Evolutionary conservation across 2,888 invertebrate genomes (phyloP), one percentile per base, ranked within the genome.

Genomic region (Calameuta filiformis): DNA sequence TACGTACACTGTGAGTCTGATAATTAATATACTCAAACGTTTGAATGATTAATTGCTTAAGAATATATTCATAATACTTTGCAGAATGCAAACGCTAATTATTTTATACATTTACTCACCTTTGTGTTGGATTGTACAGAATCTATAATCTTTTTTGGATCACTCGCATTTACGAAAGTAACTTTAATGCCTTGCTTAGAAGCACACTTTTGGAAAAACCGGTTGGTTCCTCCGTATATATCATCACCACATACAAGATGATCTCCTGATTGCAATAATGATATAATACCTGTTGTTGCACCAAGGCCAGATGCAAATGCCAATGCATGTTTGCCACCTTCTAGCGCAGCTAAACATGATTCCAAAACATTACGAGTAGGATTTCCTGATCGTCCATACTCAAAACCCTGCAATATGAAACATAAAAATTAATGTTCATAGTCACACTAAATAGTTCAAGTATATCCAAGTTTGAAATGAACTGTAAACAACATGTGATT

Each of bases 311-410:
- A 98, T 0, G 98, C 93, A 92, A 97, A 99, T 73, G 95, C 92
- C 35, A 96, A 87, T 83, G 96, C 97, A 92, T 97, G 93, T 91
- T 97, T 96, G 15, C 96, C 99, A 85, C 95, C 95, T 89, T 99
- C 99, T 79, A 99, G 91, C 0, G 97, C 94, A 3, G 99, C 99
- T 73, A 99, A 91, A 89, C 98, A 97, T 84, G 94, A 93, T 92
- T 99, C 98, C 79, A 99, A 92, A 35, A 96, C 96, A 84, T 96
- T 95, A 82, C 99, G 94, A 0, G 98, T 97, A 35, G 99, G 99
- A 92, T 99, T 99, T 68, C 98, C 98, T 89, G 97, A 96, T 89
- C 99, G 94, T 0, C 97, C 96, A 91, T 99, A 99, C 85, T 98
- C 98, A 91, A 93, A 99, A 75, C 96, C 96, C 97, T 97, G 87